Conservation (phyloP, 2,888 invertebrate species). For the Xanthia icteritia region DNA sequence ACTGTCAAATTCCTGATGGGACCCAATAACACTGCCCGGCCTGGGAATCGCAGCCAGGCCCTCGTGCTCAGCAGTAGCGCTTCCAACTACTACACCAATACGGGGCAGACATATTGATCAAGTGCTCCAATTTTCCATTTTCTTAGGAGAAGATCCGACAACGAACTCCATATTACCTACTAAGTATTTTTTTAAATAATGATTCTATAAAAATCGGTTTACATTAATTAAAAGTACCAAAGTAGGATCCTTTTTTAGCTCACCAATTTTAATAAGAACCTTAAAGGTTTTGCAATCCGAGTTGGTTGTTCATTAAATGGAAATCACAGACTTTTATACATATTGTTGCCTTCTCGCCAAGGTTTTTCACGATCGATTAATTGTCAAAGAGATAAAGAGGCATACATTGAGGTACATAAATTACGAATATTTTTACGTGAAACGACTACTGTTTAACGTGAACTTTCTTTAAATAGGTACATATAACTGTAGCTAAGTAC, state of each 20-base stretch:
- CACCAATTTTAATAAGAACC: conserved; percentile 33
- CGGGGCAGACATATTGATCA: background rate
- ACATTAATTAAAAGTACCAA: background rate
- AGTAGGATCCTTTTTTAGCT: conserved; percentile 2
- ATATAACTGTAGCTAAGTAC: background rate
- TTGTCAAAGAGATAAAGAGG: background rate
- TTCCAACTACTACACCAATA: too few relatives aligned
- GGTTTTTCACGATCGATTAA: conserved; percentile 25
- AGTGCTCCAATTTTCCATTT: background rate
- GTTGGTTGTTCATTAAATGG: conserved; percentile 30
- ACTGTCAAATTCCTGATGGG: too few relatives aligned
- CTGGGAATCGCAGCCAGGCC: too few relatives aligned
- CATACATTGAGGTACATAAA: too few relatives aligned
- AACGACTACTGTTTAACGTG: background rate
- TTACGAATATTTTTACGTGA: background rate
- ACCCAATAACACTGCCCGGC: too few relatives aligned
- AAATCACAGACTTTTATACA: conserved; percentile 18
- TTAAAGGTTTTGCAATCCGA: conserved; percentile 30
- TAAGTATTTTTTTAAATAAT: too few relatives aligned
- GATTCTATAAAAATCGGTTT: background rate
- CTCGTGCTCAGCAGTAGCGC: too few relatives aligned
- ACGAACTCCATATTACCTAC: background rate
- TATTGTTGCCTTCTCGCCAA: conserved; percentile 23
- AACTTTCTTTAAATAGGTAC: background rate
- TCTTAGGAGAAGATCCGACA: background rate